These are phyloP conservation scores for Podotricha telesiphe DNA, from an alignment of 2,888 invertebrate species.

Conservation along the genomic window DNA sequence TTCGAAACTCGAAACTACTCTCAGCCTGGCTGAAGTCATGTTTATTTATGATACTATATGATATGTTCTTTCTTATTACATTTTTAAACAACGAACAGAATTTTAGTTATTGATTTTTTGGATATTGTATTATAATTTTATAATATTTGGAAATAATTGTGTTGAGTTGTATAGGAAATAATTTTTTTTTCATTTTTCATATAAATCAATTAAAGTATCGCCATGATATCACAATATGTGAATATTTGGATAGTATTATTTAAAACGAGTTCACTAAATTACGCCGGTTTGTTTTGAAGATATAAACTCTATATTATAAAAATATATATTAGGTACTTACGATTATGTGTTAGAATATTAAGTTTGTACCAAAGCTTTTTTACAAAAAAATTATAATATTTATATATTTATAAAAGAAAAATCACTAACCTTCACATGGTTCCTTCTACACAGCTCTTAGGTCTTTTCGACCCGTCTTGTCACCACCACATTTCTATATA, in stretches of 20 bases:
- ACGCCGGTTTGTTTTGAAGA: not conserved
- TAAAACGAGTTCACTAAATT: not conserved
- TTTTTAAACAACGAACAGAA: too few relatives aligned
- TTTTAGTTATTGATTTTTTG: too few relatives aligned
- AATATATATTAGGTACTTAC: too few relatives aligned
- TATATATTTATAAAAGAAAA: not conserved
- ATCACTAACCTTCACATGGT: slow-evolving; percentile 23
- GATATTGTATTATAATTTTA: too few relatives aligned
- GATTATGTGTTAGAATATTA: too few relatives aligned
- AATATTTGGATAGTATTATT: too few relatives aligned
- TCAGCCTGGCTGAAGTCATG: slow-evolving; percentile 13
- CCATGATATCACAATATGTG: not conserved
- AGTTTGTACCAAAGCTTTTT: too few relatives aligned
- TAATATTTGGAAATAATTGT: too few relatives aligned
- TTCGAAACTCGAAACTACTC: slow-evolving; percentile 40
- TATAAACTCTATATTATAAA: not conserved
- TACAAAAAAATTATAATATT: too few relatives aligned
- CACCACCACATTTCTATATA: slow-evolving; percentile 56
- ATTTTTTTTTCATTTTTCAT: too few relatives aligned
- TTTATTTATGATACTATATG: slow-evolving; percentile 19
- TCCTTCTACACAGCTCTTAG: not conserved
- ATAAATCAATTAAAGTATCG: too few relatives aligned
- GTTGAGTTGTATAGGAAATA: too few relatives aligned
- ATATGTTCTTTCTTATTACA: not conserved
- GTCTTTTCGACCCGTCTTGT: slow-evolving; percentile 35